Base-by-base conservation (phyloP, 2,888 invertebrate genomes). In the Cyrtodaria siliqua region DNA sequence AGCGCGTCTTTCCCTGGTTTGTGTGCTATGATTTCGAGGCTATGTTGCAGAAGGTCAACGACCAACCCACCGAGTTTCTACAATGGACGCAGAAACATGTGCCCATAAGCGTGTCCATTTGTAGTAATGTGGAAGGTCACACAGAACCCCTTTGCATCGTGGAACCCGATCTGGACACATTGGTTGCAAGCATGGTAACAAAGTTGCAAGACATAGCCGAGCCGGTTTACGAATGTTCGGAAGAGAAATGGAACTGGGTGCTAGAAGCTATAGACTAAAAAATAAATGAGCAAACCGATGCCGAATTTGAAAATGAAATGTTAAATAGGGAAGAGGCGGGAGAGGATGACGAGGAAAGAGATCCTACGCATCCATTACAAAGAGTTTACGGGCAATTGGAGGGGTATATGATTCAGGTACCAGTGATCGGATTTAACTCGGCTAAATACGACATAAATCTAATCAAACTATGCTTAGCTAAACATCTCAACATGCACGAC, bases 371-470 rank as follows among this genome's bases (percentile, higher is more conserved):
- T 49, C 69, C 69, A 1, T 42, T 68, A 12, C 23, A 53, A 27
- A 64, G 42, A 14, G 9, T 72, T 1, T 66, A 72, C 52, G 64
- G 72, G 1, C 26, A 66, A 26, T 26, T 64, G 6, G 47, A 42
- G 33, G 44, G 24, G 2, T 72, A 72, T 42, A 59, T 72, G 53
- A 29, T 42, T 0, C 74, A 71, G 42, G 42, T 75, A 4, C 70
- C 74, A 6, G 77, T 74, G 0, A 20, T 81, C 0, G 77, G 77
- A 8, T 81, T 77, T 29, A 81, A 77, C 52, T 78, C 71, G 0
- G 70, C 82, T 49, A 78, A 78, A 23, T 82, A 78, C 44, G 82
- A 78, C 42, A n/a, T 82, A 8, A 82, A 78, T 52, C 18, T 82
- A 12, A 49, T 80, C 3, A 76, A 77, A 60, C 29, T n/a, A 24